phyloP scores from a whole-genome alignment of 2,797 vertebrate genomes.

The Lophotriccus pileatus region DNA sequence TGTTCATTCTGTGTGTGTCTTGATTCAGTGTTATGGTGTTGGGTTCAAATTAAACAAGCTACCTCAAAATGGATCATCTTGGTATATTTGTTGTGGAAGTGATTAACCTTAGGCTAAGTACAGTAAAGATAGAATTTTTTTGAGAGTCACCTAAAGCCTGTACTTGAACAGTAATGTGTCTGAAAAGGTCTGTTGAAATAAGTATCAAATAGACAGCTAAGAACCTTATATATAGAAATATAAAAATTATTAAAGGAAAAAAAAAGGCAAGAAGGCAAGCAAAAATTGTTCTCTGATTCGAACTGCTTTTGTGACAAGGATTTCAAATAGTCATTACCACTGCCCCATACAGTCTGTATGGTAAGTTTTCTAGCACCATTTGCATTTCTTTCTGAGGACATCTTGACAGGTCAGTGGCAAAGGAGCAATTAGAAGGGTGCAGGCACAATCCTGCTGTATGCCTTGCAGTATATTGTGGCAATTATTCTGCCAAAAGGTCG shows the following conservation, averaged over 20 bases:
- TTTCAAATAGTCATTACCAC: not conserved
- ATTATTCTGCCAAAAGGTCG: not conserved
- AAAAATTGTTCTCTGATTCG: not conserved
- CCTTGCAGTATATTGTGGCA: not conserved
- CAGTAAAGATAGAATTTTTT: not conserved
- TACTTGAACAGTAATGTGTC: not conserved
- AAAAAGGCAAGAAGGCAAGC: not conserved
- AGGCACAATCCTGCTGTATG: not conserved
- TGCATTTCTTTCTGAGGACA: not conserved
- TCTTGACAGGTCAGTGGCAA: not conserved
- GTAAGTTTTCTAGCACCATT: not conserved
- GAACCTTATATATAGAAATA: not conserved
- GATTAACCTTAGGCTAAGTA: not conserved
- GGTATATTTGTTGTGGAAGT: not conserved
- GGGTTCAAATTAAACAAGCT: not conserved
- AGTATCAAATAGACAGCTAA: not conserved
- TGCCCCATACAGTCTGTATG: not conserved
- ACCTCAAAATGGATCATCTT: not conserved
- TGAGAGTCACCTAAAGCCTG: not conserved
- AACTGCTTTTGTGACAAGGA: not conserved
- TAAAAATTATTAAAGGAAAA: not conserved
- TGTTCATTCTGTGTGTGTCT: not conserved
- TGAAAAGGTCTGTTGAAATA: not conserved
- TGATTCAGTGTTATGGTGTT: not conserved
- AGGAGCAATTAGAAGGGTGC: not conserved